Evolutionary conservation across 2,888 invertebrate genomes (phyloP), one percentile per base, ranked within the genome.

Genomic region (Drosophila meridionalis): DNA sequence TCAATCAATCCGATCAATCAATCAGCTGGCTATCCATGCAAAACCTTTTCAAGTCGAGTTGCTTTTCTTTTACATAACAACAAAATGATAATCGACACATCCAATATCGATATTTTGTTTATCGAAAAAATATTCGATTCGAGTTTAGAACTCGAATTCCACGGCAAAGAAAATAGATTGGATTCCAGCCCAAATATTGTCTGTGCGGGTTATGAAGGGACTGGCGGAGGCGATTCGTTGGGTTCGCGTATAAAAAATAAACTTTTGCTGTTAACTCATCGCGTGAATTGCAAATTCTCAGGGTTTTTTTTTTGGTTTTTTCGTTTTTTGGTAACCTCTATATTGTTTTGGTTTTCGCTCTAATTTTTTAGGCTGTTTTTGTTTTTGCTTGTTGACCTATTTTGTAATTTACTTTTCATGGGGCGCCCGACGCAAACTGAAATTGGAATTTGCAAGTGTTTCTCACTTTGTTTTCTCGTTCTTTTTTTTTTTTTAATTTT

Each of bases 251-350:
- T 48, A 30, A 65, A 69, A 69, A 76, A 73, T 81, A 74, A 87
- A 84, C 66, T 84, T 84, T 88, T 74, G 69, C 69, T 86, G 83
- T 80, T 78, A 83, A 88, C 80, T 88, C 86, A 86, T 84, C 70
- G 87, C 84, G 80, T 86, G 86, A 86, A 76, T 86, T 83, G 89
- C 69, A 67, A 69, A 70, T 78, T 78, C 83, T 74, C 73, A 12
- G 20, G 20, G 30, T 20, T 64, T 71, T 53, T 26, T 52, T 47
- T 55, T 12, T 40, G 2, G 42, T 9, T 59, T 60, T 26, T 65
- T 70, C 40, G 50, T 32, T 11, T 26, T 64, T 64, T 43, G 38
- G 30, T 57, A 38, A 8, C 26, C 38, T n/a, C 38, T 14, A 38
- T n/a, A 40, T 40, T 30, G 36, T 56, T 56, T 42, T 40, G 36